Percentiles rank a stretch among this genome's conserved stretches.
These are phyloP conservation scores for Mactra quadrangularis DNA, from an alignment of 1,140 invertebrate species.

Conservation along the genomic window DNA sequence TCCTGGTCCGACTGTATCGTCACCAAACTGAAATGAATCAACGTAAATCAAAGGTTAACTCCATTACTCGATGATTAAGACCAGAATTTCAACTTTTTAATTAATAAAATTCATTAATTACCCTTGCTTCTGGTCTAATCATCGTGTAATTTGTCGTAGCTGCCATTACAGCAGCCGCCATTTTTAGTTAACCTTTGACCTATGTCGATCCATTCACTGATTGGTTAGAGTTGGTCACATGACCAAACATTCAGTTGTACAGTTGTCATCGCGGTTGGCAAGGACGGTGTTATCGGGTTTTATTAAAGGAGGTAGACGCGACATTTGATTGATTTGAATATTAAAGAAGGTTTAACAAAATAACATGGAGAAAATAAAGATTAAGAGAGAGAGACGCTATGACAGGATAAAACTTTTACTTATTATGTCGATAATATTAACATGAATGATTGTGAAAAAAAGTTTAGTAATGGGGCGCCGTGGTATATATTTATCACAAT, in stretches of 20 bases:
- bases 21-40: slow-evolving; percentile 72
- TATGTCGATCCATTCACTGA: background rate
- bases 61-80: background rate
- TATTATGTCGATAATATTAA: no score
- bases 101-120: slow-evolving; percentile 55
- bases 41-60: no score
- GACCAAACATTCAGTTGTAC: slow-evolving; percentile 32
- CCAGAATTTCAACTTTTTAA: background rate
- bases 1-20: slow-evolving; percentile 70
- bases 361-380: no score
- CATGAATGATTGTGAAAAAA: background rate
- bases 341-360: no score
- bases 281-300: slow-evolving; percentile 29
- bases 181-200: slow-evolving; percentile 57
- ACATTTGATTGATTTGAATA: background rate
- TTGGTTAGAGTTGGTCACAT: slow-evolving; percentile 25
- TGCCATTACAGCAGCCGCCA: slow-evolving; percentile 69
- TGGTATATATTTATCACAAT: slow-evolving; percentile 15
- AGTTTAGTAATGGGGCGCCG: background rate
- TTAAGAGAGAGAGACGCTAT: no score
- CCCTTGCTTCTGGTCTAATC: slow-evolving; percentile 66
- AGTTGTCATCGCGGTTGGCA: slow-evolving; percentile 46
- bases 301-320: slow-evolving; percentile 3
- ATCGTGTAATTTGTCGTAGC: slow-evolving; percentile 51
- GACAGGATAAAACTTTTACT: no score